Evolutionary conservation across 2,113 vertebrate genomes (phyloP), one percentile per base, ranked within the genome.

Genomic region (Propithecus coquereli): DNA sequence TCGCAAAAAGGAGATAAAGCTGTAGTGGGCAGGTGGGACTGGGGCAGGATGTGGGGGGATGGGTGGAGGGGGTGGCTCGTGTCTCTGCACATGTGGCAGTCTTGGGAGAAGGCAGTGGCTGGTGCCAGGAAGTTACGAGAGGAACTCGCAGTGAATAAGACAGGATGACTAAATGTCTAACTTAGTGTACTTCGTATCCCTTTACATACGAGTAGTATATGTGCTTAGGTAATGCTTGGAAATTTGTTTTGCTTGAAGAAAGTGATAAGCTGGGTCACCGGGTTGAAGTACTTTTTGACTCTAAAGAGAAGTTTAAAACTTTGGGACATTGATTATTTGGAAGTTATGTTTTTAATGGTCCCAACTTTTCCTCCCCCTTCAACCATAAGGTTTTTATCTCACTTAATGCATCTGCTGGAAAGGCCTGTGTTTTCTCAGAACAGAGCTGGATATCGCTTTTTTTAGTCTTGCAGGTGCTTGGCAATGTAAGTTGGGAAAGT

Each of bases 251-350:
- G 8, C 45, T 66, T 70, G 43, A 71, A 92, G 54, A 47, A 94
- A 59, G 30, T 97, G 83, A 65, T 76, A 34, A 94, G 5, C 40
- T 63, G 1, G 45, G 27, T 81, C n/a, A 92, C 30, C 13, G 68
- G 65, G n/a, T 16, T 9, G 12, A 94, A 95, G 25, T 65, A 52
- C 59, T 90, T 87, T 61, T 71, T 47, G 50, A 68, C 68, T 70
- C 80, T 82, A 68, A 92, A 92, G 79, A 89, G 17, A 83, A 54
- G 12, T 91, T 94, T 82, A 25, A 73, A 84, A 73, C 8, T 68
- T 57, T 52, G 17, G 32, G 52, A 5, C 30, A 27, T 47, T 65
- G 80, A 70, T 87, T 87, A 40, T 94, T 94, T 87, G 65, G 40
- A 87, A 94, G 66, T 45, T 47, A 63, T 4, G 32, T 85, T 66